A percentile compares a stretch with the other conserved stretches of the same genome.
Conservation (phyloP, 2,797 vertebrate species). For the Enteromius thamalakanensis region DNA sequence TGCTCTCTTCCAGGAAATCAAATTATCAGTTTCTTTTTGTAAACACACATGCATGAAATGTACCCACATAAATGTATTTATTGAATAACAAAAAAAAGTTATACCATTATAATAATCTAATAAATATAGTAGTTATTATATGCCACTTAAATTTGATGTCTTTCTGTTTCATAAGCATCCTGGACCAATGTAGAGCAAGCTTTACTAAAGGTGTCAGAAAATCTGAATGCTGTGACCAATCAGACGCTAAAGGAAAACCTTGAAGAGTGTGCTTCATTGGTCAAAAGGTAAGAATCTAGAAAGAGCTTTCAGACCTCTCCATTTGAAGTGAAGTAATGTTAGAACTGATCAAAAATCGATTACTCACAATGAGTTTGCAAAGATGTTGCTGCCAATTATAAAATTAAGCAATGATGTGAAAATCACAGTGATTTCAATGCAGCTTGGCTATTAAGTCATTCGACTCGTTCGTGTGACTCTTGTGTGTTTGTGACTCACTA, state of each 20-base stretch:
- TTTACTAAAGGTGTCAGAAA: constrained; percentile 84
- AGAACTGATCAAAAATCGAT: background rate
- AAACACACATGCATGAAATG: background rate
- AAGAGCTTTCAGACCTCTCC: background rate
- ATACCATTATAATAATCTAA: background rate
- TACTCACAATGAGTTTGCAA: background rate
- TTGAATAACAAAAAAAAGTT: background rate
- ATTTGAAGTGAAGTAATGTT: background rate
- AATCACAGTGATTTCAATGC: background rate
- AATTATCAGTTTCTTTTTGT: background rate
- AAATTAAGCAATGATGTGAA: background rate
- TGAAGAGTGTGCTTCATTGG: constrained; percentile 84
- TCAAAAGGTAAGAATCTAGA: constrained; percentile 83
- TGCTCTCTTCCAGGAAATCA: background rate
- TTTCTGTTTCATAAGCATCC: constrained; percentile 76
- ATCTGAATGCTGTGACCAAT: constrained; percentile 78
- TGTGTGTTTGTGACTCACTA: background rate
- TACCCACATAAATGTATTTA: background rate
- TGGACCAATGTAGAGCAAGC: constrained; percentile 91
- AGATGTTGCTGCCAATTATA: background rate
- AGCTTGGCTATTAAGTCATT: background rate
- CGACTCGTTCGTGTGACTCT: background rate
- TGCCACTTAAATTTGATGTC: background rate
- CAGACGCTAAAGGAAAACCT: constrained; percentile 81
- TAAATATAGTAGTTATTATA: background rate